These are phyloP conservation scores for Pelosia muscerda DNA, from an alignment of 2,888 invertebrate species.

Conservation along the genomic window DNA sequence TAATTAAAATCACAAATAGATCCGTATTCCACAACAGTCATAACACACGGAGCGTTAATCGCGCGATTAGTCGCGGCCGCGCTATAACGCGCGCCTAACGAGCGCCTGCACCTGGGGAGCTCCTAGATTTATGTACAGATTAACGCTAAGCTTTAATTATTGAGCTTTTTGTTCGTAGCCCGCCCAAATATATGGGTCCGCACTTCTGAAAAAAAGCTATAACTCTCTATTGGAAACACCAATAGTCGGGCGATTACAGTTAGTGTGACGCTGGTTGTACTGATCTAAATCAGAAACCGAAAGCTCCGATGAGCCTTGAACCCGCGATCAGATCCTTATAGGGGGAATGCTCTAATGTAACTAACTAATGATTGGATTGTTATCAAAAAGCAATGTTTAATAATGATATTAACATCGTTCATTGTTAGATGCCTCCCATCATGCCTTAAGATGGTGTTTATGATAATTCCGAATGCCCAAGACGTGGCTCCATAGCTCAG, in stretches of 20 bases:
- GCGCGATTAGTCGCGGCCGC: slow-evolving; percentile 3
- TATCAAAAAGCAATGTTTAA: too few species aligned
- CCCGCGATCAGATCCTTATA: too few species aligned
- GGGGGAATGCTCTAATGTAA: too few species aligned
- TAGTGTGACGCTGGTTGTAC: neutral
- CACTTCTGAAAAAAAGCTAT: neutral
- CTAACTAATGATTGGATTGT: too few species aligned
- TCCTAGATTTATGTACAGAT: slow-evolving; percentile 5
- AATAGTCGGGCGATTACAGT: too few species aligned
- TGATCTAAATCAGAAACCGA: too few species aligned
- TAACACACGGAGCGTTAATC: slow-evolving; percentile 3
- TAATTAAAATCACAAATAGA: neutral
- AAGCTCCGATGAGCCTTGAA: too few species aligned
- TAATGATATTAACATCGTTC: too few species aligned
- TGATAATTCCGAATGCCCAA: too few species aligned
- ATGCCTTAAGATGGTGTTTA: too few species aligned
- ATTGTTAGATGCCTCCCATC: too few species aligned
- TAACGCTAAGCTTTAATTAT: slow-evolving; percentile 11
- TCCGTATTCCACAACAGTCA: slow-evolving; percentile 4
- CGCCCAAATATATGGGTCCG: neutral
- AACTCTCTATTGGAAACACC: neutral
- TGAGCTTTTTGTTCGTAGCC: neutral
- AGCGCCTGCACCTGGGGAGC: slow-evolving; percentile 7
- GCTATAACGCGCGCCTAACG: neutral
- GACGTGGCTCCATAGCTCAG: too few species aligned